Percentiles rank a stretch among this genome's conserved stretches.
Evolutionary conservation across 2,113 vertebrate species (phyloP).

Genomic region (Apteryx mantelli): DNA sequence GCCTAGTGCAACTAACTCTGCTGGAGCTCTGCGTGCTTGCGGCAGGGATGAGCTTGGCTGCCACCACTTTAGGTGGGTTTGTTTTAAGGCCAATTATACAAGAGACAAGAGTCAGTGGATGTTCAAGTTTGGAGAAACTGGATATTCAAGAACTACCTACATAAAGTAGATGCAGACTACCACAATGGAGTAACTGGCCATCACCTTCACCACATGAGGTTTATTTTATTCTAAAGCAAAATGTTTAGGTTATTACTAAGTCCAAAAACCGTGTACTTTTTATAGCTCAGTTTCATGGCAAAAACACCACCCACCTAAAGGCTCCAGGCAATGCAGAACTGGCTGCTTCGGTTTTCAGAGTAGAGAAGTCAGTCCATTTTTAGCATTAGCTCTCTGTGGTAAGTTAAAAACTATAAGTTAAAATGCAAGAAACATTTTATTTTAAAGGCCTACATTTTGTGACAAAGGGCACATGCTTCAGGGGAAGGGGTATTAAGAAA

Average conservation of each 20-base stretch:
- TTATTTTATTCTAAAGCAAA: not conserved
- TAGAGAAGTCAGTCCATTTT: not conserved
- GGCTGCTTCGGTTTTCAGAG: conserved; percentile 1
- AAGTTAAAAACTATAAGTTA: not conserved
- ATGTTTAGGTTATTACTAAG: not conserved
- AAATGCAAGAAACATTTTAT: not conserved
- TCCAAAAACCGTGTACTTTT: not conserved
- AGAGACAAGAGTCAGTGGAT: not conserved
- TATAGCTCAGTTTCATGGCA: not conserved
- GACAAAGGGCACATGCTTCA: not conserved
- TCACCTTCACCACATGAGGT: not conserved
- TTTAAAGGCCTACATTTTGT: not conserved
- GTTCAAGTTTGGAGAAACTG: not conserved
- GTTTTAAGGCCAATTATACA: not conserved
- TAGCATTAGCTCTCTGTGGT: not conserved
- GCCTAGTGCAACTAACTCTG: not conserved
- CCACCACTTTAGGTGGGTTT: not conserved
- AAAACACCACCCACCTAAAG: conserved; percentile 42
- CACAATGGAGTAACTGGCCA: not conserved
- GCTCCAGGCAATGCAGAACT: not conserved
- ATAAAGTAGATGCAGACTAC: not conserved
- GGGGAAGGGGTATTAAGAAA: not conserved
- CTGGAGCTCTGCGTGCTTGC: accelerated
- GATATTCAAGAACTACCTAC: not conserved
- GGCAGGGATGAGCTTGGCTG: not conserved